Percentiles rank a stretch among this genome's conserved stretches.
Evolutionary conservation across 1,140 invertebrate genomes (phyloP).

Genomic region (Tetraneura akinire): DNA sequence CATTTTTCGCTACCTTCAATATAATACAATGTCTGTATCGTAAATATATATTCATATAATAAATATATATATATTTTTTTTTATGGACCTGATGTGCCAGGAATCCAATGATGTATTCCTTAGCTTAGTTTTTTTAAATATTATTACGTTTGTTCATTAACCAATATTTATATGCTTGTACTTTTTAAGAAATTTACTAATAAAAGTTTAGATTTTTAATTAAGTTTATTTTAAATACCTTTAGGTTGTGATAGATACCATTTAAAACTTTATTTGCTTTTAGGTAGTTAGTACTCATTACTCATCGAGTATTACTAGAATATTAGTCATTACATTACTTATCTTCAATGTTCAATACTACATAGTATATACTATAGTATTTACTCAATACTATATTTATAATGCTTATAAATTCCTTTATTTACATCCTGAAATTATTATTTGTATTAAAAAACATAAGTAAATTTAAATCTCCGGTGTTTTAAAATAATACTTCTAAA

Average conservation of each 20-base stretch:
- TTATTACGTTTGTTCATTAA: constrained; percentile 51
- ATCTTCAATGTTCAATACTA: too few relatives aligned
- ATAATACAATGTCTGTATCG: constrained; percentile 37
- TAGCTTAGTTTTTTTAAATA: constrained; percentile 49
- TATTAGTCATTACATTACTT: not conserved
- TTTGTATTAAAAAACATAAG: not conserved
- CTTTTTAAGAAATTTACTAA: constrained; percentile 52
- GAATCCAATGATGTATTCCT: constrained; percentile 43
- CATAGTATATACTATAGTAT: too few relatives aligned
- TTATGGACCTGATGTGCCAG: constrained; percentile 41
- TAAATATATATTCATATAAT: constrained; percentile 31
- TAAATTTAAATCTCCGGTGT: not conserved
- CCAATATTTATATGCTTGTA: constrained; percentile 51
- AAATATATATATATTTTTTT: constrained; percentile 20
- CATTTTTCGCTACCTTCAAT: constrained; percentile 18
- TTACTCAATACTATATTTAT: too few relatives aligned
- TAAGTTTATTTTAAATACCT: constrained; percentile 18
- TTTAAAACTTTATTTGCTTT: not conserved
- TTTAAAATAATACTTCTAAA: not conserved
- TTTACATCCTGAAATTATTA: not conserved
- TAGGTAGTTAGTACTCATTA: too few relatives aligned
- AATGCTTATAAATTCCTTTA: not conserved
- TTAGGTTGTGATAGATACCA: constrained; percentile 3
- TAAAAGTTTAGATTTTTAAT: constrained; percentile 51
- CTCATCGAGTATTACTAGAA: not conserved